Conservation (phyloP, 2,797 vertebrate genomes). For the Manis pentadactyla region DNA sequence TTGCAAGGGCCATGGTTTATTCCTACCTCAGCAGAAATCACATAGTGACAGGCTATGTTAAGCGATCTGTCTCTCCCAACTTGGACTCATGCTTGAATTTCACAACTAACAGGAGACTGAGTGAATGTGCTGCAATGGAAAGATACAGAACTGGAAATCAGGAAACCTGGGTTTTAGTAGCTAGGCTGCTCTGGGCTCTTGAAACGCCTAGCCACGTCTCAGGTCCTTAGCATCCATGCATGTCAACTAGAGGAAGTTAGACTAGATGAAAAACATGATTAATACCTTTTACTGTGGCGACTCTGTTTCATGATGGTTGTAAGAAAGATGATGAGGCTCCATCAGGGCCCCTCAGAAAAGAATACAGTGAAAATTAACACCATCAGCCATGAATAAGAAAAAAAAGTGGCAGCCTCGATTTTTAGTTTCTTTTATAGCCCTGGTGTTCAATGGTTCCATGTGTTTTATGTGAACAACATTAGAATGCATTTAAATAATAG, state of each 20-base stretch:
- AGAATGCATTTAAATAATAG: neutral
- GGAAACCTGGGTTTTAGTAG: neutral
- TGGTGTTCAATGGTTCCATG: neutral
- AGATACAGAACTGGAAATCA: constrained; percentile 13
- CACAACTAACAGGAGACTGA: neutral
- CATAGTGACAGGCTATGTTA: neutral
- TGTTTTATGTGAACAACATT: neutral
- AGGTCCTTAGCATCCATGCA: neutral
- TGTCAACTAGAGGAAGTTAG: neutral
- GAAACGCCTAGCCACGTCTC: neutral
- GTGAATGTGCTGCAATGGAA: constrained; percentile 19
- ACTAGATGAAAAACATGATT: constrained; percentile 19
- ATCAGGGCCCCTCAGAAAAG: neutral
- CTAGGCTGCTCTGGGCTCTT: neutral
- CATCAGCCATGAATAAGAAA: neutral
- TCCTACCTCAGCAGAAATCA: constrained; percentile 56
- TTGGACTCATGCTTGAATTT: constrained; percentile 40
- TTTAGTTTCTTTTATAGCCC: neutral
- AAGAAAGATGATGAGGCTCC: neutral
- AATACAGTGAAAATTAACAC: neutral
- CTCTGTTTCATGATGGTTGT: neutral
- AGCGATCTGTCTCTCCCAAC: neutral
- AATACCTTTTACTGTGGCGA: neutral
- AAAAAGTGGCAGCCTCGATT: neutral
- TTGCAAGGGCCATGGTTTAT: constrained; percentile 8